Evolutionary conservation across 2,113 vertebrate genomes (phyloP), one percentile per base, ranked within the genome.

Genomic region (Grammatotria lemairii): DNA sequence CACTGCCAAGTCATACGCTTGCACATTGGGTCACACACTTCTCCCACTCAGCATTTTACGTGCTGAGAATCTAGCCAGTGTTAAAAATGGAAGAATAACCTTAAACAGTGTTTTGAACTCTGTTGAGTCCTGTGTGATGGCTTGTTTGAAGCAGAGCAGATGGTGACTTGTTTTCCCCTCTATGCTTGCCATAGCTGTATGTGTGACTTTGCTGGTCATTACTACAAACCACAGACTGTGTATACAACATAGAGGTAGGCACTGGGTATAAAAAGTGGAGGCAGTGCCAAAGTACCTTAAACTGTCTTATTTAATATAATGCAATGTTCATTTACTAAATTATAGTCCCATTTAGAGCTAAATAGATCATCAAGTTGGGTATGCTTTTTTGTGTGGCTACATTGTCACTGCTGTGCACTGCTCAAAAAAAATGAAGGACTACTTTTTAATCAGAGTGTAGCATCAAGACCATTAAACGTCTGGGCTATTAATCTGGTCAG

Each of bases 151-250:
- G 73, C 26, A 78, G 45, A 78, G 26, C 45, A 78, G 45, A 78
- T 78, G 45, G 73, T 51, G 45, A 13, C 45, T 31, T 49, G 42
- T 51, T 78, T 51, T 6, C 73, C 26, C 70, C 42, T 78, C 45
- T 49, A 11, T 49, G 70, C 23, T n/a, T 3, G 16, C 45, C 26
- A 31, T 31, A n/a, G 26, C 26, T 78, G 42, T 3, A 49, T 78
- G 42, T 78, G 26, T 49, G 73, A 78, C 73, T 78, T 49, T n/a
- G 16, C 16, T 78, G 70, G 70, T 78, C 16, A 78, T 31, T 78
- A 49, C 45, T 31, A 49, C 73, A 78, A 31, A 78, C 73, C 42
- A 28, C 3, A 51, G 26, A 51, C 73, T 51, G 26, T 51, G 73
- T 31, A n/a, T 51, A 33, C 28, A 78, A 78, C 45, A 49, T 49